Evolutionary conservation across 2,797 vertebrate species (phyloP).

Genomic region (Cirrhinus molitorella): DNA sequence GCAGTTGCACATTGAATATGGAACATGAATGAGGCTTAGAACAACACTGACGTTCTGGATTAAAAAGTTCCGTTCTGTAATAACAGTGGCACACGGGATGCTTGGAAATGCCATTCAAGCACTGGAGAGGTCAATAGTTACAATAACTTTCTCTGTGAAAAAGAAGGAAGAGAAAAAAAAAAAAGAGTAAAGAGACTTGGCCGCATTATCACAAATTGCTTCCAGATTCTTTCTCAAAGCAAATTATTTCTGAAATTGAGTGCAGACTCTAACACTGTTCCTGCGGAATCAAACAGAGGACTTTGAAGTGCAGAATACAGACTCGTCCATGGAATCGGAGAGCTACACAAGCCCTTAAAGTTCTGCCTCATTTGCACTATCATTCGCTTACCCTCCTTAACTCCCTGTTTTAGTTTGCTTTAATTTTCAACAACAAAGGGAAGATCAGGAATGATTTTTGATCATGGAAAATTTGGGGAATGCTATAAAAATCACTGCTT

Average conservation of each 20-base stretch:
- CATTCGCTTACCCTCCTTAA: constrained; percentile 55
- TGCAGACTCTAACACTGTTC: constrained; percentile 79
- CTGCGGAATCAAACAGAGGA: constrained; percentile 74
- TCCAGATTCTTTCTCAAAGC: constrained; percentile 79
- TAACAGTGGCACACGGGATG: constrained; percentile 74
- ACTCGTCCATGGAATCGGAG: constrained; percentile 67
- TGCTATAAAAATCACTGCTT: constrained; percentile 59
- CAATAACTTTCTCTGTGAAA: constrained; percentile 80
- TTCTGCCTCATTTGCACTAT: constrained; percentile 68
- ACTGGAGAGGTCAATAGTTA: constrained; percentile 85
- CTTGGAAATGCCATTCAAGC: constrained; percentile 81
- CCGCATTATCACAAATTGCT: constrained; percentile 80
- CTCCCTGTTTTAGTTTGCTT: constrained; percentile 59
- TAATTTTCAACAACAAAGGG: constrained; percentile 61
- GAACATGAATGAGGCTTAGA: constrained; percentile 72
- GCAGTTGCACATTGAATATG: constrained; percentile 69
- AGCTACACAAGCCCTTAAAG: constrained; percentile 63
- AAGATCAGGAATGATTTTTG: constrained; percentile 64
- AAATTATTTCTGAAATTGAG: constrained; percentile 82
- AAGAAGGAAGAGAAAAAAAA: constrained; percentile 46
- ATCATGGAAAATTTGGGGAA: constrained; percentile 68
- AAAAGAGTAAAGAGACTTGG: constrained; percentile 71
- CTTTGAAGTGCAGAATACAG: constrained; percentile 74
- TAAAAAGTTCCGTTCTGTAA: constrained; percentile 78
- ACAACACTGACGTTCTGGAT: constrained; percentile 77